A percentile compares a stretch with the other conserved stretches of the same genome.
These are phyloP conservation scores for Himalopsyche tibetana DNA, from an alignment of 2,888 invertebrate genomes.

Conservation along the genomic window DNA sequence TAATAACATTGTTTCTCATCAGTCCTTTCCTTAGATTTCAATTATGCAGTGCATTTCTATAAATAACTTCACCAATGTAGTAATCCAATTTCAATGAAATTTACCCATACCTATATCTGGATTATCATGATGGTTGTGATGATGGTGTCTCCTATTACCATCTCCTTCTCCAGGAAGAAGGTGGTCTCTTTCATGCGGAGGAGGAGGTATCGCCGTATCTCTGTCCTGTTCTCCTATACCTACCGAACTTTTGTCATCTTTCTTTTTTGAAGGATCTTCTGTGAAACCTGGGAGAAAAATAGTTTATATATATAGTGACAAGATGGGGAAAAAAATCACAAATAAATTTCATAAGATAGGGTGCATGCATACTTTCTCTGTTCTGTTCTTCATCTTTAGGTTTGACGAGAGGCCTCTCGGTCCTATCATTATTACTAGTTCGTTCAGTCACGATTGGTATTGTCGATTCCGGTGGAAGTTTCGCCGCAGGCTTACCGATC, in stretches of 20 bases:
- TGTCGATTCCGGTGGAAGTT: slow-evolving; percentile 48
- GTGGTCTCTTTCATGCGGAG: slow-evolving; percentile 69
- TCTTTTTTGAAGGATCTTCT: slow-evolving; percentile 58
- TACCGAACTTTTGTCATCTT: slow-evolving; percentile 47
- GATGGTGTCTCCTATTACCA: slow-evolving; percentile 68
- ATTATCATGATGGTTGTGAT: slow-evolving; percentile 67
- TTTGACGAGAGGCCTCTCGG: slow-evolving; percentile 50
- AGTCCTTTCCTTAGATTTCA: no score
- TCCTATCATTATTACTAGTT: slow-evolving; percentile 45
- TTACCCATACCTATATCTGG: slow-evolving; percentile 52
- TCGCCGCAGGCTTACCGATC: slow-evolving; percentile 53
- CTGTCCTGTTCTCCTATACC: slow-evolving; percentile 69
- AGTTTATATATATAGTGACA: neutral
- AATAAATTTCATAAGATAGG: neutral
- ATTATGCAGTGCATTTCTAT: neutral
- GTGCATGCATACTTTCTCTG: slow-evolving; percentile 16
- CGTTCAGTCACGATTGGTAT: slow-evolving; percentile 51
- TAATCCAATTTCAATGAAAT: neutral
- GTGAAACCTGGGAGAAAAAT: slow-evolving; percentile 57
- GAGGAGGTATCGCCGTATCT: slow-evolving; percentile 70
- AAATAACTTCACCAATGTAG: neutral
- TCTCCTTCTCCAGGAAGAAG: slow-evolving; percentile 63
- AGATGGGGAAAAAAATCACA: no score
- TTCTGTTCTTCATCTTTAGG: slow-evolving; percentile 51
- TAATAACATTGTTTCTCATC: no score